Evolutionary conservation across 2,113 vertebrate species (phyloP), one percentile per base, ranked within the genome.

Genomic region (Gallinago paraguaiae): DNA sequence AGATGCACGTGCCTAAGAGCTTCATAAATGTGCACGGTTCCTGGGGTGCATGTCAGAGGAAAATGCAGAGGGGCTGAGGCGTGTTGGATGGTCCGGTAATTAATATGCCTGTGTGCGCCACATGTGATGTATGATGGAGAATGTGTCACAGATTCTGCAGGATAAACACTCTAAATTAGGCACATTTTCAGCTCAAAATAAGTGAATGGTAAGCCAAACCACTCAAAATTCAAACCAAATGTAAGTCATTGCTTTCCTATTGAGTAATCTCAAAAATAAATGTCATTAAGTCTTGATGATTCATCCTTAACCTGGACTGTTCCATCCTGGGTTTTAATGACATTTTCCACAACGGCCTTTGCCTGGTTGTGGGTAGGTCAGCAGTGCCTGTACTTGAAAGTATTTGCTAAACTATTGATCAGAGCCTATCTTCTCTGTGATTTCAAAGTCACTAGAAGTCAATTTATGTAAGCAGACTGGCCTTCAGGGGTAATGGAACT

Each of bases 141-240:
- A 59, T 6, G 11, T 79, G 43, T 67, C 61, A 64, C 46, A 61
- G n/a, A 86, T 80, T 95, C 64, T 59, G 46, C 46, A 84, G 77
- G 48, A 68, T 45, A 96, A 93, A 90, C 46, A 63, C 48, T 50
- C 39, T 60, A 65, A 90, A 83, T 54, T 20, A 57, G 33, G 41
- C 20, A 63, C 25, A 61, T 59, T 82, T 91, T 63, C 46, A 75
- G 35, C 56, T 72, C 80, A 82, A 78, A 91, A 41, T 68, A 86
- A 69, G 51, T 46, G 50, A 88, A 82, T 50, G 56, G 31, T 33
- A 93, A 88, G 79, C 54, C 69, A 93, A 71, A 78, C 39, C 46
- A 70, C 67, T 90, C 39, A 43, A 85, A 89, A 92, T 74, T 87
- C 48, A 90, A 89, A 57, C 69, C 65, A 94, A 92, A 93, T 46